These are phyloP conservation scores for Phoxinus phoxinus DNA, from an alignment of 2,113 vertebrate genomes.

Conservation along the genomic window DNA sequence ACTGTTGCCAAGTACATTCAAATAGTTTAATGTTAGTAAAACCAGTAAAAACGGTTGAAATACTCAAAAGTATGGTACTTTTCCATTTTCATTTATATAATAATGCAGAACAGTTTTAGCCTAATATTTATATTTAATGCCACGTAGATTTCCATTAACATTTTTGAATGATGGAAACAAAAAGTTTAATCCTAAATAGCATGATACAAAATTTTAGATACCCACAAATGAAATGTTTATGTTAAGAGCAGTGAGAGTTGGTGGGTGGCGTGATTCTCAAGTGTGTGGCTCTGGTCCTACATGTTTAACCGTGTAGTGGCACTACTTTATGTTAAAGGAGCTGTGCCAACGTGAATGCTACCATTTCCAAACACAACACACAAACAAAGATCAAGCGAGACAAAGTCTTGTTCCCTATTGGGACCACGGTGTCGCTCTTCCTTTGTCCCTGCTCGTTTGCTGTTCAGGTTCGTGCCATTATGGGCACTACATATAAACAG, in stretches of 20 bases:
- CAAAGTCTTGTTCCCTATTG: not conserved
- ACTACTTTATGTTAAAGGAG: not conserved
- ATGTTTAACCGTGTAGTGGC: not conserved
- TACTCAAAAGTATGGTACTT: too few species aligned
- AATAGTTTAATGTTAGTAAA: too few species aligned
- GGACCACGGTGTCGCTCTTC: not conserved
- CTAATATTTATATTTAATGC: not conserved
- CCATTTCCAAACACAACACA: slow-evolving; percentile 4
- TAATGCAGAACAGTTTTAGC: not conserved
- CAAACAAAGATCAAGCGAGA: not conserved
- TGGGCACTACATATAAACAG: not conserved
- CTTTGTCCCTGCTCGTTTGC: not conserved
- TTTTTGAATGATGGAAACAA: not conserved
- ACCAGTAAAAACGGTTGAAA: too few species aligned
- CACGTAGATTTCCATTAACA: not conserved
- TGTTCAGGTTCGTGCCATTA: not conserved
- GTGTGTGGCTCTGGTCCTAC: slow-evolving; percentile 16
- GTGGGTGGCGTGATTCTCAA: slow-evolving; percentile 7
- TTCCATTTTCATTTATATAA: not conserved
- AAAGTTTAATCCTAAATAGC: not conserved
- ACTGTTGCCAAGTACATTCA: too few species aligned
- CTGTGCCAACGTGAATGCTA: not conserved
- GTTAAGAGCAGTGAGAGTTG: not conserved
- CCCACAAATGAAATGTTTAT: not conserved
- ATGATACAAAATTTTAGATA: not conserved